These are phyloP conservation scores for Drosophila nasuta DNA, from an alignment of 1,140 invertebrate species.

Conservation along the genomic window DNA sequence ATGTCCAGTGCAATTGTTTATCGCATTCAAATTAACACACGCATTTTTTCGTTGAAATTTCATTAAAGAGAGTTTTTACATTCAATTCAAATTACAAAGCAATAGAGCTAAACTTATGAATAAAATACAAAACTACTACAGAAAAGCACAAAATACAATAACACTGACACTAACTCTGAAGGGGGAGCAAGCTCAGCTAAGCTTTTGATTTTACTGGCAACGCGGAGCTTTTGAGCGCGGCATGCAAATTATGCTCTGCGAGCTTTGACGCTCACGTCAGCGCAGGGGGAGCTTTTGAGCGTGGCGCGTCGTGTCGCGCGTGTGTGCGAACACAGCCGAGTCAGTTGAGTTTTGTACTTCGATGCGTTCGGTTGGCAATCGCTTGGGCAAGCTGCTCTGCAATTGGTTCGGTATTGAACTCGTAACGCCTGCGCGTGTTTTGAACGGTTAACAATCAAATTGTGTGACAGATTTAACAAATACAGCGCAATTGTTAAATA, in stretches of 20 bases:
- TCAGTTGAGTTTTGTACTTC: slow-evolving; percentile 76
- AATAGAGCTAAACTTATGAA: slow-evolving; percentile 73
- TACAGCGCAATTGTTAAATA: slow-evolving; percentile 11
- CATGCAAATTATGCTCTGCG: slow-evolving; percentile 29
- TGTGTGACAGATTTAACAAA: slow-evolving; percentile 24
- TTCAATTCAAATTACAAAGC: slow-evolving; percentile 33
- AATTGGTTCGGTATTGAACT: slow-evolving; percentile 32
- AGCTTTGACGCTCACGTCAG: slow-evolving; percentile 10
- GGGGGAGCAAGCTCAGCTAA: neutral
- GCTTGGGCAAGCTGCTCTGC: slow-evolving; percentile 22
- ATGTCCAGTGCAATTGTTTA: slow-evolving; percentile 52
- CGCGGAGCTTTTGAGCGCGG: slow-evolving; percentile 7
- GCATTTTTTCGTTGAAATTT: slow-evolving; percentile 20
- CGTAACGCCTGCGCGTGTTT: slow-evolving; percentile 64
- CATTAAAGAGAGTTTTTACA: slow-evolving; percentile 32
- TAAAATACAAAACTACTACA: slow-evolving; percentile 81
- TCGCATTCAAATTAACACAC: slow-evolving; percentile 15
- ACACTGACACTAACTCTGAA: neutral
- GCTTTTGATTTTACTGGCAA: neutral
- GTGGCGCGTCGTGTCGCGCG: slow-evolving; percentile 10
- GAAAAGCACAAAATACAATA: slow-evolving; percentile 19
- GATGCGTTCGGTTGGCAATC: slow-evolving; percentile 70
- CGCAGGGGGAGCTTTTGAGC: slow-evolving; percentile 51
- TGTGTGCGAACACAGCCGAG: neutral
- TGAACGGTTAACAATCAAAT: slow-evolving; percentile 10